These are phyloP conservation scores for Thereuonema tuberculata DNA, from an alignment of 1,140 invertebrate species.

Conservation along the genomic window DNA sequence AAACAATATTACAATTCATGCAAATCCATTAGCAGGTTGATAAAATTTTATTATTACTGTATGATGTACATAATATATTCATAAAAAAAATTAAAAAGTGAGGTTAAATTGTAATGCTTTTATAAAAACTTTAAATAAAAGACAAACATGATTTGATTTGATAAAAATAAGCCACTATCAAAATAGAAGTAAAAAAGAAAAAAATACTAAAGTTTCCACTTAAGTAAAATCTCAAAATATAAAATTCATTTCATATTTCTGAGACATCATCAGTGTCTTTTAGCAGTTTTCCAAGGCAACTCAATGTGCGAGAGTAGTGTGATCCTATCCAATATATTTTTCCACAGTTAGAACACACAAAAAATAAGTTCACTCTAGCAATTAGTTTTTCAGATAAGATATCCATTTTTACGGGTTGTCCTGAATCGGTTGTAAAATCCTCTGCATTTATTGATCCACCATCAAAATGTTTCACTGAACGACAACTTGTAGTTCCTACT, in stretches of 20 bases:
- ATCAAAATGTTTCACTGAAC: not conserved
- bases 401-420: conserved; percentile 20
- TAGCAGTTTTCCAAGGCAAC: too few species aligned
- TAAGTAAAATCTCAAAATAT: too few species aligned
- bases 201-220: too few species aligned
- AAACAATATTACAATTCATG: conserved; percentile 83
- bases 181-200: too few species aligned
- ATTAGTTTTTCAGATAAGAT: conserved; percentile 21
- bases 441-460: not conserved
- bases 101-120: too few species aligned
- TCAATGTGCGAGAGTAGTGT: too few species aligned
- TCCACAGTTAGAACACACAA: conserved; percentile 28
- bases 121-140: too few species aligned
- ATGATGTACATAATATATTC: not conserved
- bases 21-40: conserved; percentile 70
- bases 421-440: not conserved
- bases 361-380: conserved; percentile 24
- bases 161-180: too few species aligned
- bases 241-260: too few species aligned
- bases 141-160: too few species aligned
- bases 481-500: not conserved
- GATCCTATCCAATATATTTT: conserved; percentile 34
- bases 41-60: not conserved
- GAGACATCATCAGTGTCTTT: too few species aligned
- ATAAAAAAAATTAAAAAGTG: not conserved